These are phyloP conservation scores for Serripes groenlandicus DNA, from an alignment of 2,888 invertebrate species.

Conservation along the genomic window DNA sequence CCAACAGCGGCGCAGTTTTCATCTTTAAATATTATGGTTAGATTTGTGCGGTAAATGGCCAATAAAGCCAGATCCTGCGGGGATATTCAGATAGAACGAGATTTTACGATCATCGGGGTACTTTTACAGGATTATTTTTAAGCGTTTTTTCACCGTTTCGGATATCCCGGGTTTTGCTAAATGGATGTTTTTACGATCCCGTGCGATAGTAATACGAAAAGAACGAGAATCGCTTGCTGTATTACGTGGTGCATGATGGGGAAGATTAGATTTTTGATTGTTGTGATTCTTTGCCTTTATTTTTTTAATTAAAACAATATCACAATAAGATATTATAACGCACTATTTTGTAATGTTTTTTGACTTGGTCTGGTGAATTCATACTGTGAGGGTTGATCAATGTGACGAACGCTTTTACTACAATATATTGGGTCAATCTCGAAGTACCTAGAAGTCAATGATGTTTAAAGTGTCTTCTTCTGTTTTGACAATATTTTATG, in stretches of 20 bases:
- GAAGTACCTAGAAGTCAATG: no score
- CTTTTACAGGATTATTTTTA: conserved; percentile 17
- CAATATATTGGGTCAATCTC: no score
- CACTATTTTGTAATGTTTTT: no score
- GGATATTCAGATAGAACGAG: conserved; percentile 39
- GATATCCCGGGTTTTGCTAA: conserved; percentile 29
- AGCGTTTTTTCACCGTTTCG: conserved; percentile 27
- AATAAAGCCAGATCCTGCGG: conserved; percentile 60
- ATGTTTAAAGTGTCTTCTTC: no score
- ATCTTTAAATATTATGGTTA: conserved; percentile 57
- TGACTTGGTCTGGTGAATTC: no score
- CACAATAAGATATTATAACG: no score
- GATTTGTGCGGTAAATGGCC: conserved; percentile 70
- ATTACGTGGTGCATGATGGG: background rate
- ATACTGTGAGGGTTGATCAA: no score
- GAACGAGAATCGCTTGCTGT: background rate
- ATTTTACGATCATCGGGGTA: conserved; percentile 22
- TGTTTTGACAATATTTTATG: no score
- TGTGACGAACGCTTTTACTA: no score
- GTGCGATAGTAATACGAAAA: conserved; percentile 13
- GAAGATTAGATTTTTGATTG: conserved; percentile 5
- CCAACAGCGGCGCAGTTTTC: conserved; percentile 61
- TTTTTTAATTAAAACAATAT: conserved; percentile 18
- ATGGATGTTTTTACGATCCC: conserved; percentile 23
- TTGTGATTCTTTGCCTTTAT: background rate